Conservation (phyloP, 2,797 vertebrate species). For the Diglossa cyanea region DNA sequence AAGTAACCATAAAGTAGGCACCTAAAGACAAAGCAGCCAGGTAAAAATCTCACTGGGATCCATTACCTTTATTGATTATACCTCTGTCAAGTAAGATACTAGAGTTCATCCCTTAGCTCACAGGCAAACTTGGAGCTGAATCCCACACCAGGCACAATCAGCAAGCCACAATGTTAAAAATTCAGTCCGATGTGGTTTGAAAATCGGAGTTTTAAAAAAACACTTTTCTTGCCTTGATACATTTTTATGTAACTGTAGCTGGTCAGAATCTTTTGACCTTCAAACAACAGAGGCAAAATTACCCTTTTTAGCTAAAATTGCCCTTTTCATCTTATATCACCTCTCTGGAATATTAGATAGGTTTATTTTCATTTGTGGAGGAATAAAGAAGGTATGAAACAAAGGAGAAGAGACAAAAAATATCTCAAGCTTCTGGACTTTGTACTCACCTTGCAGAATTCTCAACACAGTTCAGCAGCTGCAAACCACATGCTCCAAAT, state of each 20-base stretch:
- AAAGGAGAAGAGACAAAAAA: neutral
- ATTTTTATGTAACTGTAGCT: neutral
- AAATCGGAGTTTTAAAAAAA: neutral
- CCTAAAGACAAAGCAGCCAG: neutral
- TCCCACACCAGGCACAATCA: neutral
- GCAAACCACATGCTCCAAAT: neutral
- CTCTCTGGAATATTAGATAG: neutral
- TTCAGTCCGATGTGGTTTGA: neutral
- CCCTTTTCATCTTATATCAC: neutral
- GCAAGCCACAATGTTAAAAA: neutral
- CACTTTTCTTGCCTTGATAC: neutral
- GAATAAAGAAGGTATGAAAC: neutral
- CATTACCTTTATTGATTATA: neutral
- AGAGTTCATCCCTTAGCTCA: neutral
- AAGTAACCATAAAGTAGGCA: neutral
- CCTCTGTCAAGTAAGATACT: neutral
- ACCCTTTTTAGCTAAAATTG: neutral
- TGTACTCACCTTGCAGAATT: neutral
- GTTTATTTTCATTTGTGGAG: neutral
- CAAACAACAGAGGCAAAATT: neutral
- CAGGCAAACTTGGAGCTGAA: neutral
- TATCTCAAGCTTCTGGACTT: neutral
- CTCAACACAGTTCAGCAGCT: neutral
- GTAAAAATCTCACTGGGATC: neutral
- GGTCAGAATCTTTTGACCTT: neutral